These are phyloP conservation scores for Microcebus ravelobensis DNA, from an alignment of 2,113 vertebrate genomes.

Conservation along the genomic window DNA sequence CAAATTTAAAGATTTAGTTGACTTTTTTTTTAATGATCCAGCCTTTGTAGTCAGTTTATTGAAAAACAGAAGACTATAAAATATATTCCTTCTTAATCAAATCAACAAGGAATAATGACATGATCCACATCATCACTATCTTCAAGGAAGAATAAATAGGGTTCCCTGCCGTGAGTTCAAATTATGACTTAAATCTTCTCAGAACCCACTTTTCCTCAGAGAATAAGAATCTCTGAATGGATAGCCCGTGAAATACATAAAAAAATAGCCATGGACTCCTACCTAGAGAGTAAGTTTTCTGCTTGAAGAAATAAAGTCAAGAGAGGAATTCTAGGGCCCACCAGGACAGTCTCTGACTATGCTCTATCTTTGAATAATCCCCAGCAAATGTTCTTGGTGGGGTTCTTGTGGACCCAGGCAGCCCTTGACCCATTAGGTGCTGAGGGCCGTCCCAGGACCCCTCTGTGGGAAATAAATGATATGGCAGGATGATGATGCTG, in stretches of 20 bases:
- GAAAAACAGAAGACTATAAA: neutral
- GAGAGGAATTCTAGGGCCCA: neutral
- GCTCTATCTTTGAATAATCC: neutral
- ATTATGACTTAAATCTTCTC: neutral
- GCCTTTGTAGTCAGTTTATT: neutral
- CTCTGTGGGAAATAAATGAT: neutral
- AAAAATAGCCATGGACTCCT: neutral
- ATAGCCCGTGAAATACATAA: neutral
- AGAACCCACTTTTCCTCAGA: neutral
- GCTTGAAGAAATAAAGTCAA: conserved; percentile 4
- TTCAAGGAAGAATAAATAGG: neutral
- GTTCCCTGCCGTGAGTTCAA: neutral
- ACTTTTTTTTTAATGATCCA: neutral
- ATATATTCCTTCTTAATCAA: neutral
- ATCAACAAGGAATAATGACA: neutral
- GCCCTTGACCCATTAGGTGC: neutral
- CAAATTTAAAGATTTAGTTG: neutral
- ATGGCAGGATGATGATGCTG: neutral
- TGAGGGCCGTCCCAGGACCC: neutral
- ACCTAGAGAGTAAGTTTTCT: neutral
- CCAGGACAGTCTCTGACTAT: neutral
- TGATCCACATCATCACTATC: neutral
- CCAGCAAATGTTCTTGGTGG: neutral
- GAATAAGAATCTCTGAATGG: neutral
- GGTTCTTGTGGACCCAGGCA: neutral